These are phyloP conservation scores for Saccostrea glomerata DNA, from an alignment of 1,140 invertebrate species.

Conservation along the genomic window DNA sequence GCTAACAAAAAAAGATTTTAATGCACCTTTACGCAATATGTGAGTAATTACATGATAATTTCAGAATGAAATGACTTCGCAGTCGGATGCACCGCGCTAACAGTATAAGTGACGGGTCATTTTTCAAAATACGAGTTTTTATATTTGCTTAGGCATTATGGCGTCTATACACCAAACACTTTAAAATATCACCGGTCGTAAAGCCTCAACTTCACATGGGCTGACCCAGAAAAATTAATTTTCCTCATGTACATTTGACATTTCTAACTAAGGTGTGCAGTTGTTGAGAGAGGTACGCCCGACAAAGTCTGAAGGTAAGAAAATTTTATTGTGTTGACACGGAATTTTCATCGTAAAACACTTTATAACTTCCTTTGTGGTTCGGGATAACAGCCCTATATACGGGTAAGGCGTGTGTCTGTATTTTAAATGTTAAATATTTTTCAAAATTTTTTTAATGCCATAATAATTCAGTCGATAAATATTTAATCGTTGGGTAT, in stretches of 20 bases:
- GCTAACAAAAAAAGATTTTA: too few relatives aligned
- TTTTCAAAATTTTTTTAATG: background rate
- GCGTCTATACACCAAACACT: background rate
- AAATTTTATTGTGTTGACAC: background rate
- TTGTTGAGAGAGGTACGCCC: background rate
- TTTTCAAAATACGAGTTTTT: background rate
- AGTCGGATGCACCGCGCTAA: background rate
- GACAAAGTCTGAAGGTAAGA: background rate
- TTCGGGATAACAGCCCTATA: background rate
- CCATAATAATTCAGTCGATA: background rate
- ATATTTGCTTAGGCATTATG: slow-evolving; percentile 7
- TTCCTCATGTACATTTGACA: background rate
- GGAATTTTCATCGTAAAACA: background rate
- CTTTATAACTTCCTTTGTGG: background rate
- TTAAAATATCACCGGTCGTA: background rate
- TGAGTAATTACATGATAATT: background rate
- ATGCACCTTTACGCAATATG: background rate
- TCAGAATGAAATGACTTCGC: background rate
- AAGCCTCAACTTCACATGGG: background rate
- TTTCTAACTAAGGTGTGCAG: background rate
- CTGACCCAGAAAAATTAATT: background rate
- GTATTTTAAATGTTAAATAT: background rate
- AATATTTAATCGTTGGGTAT: background rate
- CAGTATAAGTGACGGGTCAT: background rate
- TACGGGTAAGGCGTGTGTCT: background rate